phyloP scores from a whole-genome alignment of 2,797 vertebrate genomes.

The Poecile montanus region DNA sequence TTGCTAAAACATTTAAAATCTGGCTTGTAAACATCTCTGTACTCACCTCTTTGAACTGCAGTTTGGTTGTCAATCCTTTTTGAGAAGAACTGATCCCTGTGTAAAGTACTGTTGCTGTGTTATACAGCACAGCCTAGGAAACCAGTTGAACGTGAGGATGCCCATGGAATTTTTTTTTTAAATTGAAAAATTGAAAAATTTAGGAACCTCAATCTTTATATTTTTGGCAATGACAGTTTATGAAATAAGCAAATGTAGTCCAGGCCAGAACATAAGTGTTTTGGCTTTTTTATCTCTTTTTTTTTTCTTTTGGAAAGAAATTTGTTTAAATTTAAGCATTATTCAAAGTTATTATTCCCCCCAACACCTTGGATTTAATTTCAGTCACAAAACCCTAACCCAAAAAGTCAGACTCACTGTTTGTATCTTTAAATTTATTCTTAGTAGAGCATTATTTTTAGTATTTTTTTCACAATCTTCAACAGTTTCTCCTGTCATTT shows the following conservation, averaged over 20 bases:
- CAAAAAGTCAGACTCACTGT: constrained; percentile 62
- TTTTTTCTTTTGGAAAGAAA: not conserved
- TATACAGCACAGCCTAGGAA: not conserved
- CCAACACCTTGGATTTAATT: not conserved
- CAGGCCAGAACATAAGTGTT: not conserved
- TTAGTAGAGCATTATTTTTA: constrained; percentile 85
- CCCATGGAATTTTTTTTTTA: no score
- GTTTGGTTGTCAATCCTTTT: not conserved
- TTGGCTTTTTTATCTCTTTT: not conserved
- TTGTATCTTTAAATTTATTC: constrained; percentile 89
- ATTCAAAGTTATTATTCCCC: not conserved
- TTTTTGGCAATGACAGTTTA: not conserved
- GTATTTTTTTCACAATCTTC: constrained; percentile 77
- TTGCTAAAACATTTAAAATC: not conserved
- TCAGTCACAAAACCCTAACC: constrained; percentile 1
- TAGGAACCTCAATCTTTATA: not conserved
- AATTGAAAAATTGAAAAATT: no score
- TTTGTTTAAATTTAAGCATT: not conserved
- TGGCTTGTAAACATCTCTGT: not conserved
- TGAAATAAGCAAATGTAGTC: not conserved
- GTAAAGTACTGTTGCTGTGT: not conserved
- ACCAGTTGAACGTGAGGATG: not conserved
- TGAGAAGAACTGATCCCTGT: not conserved
- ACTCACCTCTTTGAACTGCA: not conserved
- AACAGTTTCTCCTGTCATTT: constrained; percentile 84